phyloP scores from a whole-genome alignment of 1,140 invertebrate species.

The Potamilus streckersoni region DNA sequence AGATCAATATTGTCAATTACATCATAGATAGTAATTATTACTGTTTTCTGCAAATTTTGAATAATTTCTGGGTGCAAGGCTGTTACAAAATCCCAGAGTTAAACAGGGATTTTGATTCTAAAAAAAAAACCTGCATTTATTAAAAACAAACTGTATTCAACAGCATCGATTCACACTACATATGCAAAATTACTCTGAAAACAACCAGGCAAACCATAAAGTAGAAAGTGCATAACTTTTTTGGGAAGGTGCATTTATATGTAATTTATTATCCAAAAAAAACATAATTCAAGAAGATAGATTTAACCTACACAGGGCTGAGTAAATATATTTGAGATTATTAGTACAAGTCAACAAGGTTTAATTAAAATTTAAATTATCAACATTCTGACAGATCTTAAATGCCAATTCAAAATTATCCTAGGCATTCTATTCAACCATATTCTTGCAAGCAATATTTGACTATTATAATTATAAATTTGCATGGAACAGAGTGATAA shows the following conservation, averaged over 20 bases:
- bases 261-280: not conserved
- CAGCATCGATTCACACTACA: too few species aligned
- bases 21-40: too few species aligned
- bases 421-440: not conserved
- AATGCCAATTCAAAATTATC: not conserved
- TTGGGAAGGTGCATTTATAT: not conserved
- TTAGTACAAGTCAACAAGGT: not conserved
- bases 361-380: not conserved
- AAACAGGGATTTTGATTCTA: constrained; percentile 6
- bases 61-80: too few species aligned
- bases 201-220: not conserved
- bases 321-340: not conserved
- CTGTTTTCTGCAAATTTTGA: too few species aligned
- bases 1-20: too few species aligned
- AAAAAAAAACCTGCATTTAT: not conserved
- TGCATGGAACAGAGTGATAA: not conserved
- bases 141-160: too few species aligned
- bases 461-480: not conserved
- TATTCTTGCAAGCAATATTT: not conserved
- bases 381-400: not conserved
- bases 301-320: not conserved
- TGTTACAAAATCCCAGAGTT: too few species aligned
- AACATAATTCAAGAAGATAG: not conserved
- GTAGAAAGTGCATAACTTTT: not conserved
- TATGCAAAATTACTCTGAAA: not conserved